phyloP scores from a whole-genome alignment of 2,888 invertebrate species.

The Trachelus tabidus region DNA sequence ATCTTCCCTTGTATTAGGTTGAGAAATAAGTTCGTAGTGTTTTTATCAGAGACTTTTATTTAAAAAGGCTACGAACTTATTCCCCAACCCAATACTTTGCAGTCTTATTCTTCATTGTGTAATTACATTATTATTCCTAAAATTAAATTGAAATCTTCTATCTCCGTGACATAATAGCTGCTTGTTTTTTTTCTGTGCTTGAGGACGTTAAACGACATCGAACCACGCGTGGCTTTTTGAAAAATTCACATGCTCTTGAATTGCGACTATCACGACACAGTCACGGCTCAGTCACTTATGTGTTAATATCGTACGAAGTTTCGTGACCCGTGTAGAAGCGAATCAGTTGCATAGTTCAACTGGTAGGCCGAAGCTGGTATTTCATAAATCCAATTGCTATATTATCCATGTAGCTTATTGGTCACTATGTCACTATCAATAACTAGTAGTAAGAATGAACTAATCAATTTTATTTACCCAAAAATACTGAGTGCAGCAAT shows the following conservation, averaged over 20 bases:
- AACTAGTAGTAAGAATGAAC: not conserved
- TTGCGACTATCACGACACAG: constrained; percentile 20
- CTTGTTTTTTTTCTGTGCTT: not conserved
- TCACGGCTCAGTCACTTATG: constrained; percentile 20
- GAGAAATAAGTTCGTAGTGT: no score
- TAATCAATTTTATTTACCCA: not conserved
- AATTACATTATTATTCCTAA: not conserved
- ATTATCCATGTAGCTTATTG: no score
- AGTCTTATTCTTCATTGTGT: not conserved
- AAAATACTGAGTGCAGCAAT: not conserved
- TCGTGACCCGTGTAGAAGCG: constrained; percentile 16
- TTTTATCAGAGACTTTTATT: no score
- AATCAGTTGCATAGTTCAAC: not conserved
- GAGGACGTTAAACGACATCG: not conserved
- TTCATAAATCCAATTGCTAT: not conserved
- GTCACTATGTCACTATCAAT: not conserved
- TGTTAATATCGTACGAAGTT: constrained; percentile 18
- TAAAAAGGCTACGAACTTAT: no score
- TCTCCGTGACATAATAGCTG: not conserved
- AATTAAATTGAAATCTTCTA: not conserved
- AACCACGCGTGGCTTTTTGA: not conserved
- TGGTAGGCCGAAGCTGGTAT: not conserved
- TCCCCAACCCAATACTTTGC: not conserved
- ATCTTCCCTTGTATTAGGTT: not conserved
- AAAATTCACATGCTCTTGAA: constrained; percentile 5